phyloP scores from a whole-genome alignment of 2,888 invertebrate genomes.

The Dexiosoma caninum region DNA sequence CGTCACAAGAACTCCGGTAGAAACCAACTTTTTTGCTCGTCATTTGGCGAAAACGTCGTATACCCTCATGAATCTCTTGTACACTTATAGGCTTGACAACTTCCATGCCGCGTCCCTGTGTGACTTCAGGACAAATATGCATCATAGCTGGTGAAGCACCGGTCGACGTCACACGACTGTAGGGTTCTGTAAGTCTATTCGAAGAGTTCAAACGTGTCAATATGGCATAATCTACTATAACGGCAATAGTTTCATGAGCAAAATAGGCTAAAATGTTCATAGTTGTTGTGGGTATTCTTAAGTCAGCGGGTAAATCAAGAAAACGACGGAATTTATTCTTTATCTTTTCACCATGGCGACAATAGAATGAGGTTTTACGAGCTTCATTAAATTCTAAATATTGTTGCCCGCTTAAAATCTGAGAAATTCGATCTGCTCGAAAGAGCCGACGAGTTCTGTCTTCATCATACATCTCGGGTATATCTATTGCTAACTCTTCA shows the following conservation, averaged over 20 bases:
- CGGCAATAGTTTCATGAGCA: slow-evolving; percentile 93
- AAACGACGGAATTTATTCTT: slow-evolving; percentile 81
- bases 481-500: slow-evolving; percentile 79
- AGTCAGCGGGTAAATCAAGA: slow-evolving; percentile 82
- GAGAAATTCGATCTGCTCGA: slow-evolving; percentile 82
- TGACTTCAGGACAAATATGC: slow-evolving; percentile 77
- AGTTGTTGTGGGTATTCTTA: slow-evolving; percentile 82
- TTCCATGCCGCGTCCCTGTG: slow-evolving; percentile 81
- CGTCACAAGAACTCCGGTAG: slow-evolving; percentile 73
- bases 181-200: slow-evolving; percentile 83
- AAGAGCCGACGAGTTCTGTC: slow-evolving; percentile 77
- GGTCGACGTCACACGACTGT: slow-evolving; percentile 80
- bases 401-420: slow-evolving; percentile 80
- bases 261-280: slow-evolving; percentile 89
- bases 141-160: slow-evolving; percentile 76
- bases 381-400: slow-evolving; percentile 90
- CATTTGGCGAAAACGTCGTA: slow-evolving; percentile 81
- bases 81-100: slow-evolving; percentile 86
- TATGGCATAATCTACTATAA: slow-evolving; percentile 90
- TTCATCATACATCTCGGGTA: slow-evolving; percentile 77
- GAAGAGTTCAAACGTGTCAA: slow-evolving; percentile 87
- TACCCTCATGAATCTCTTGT: slow-evolving; percentile 89
- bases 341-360: slow-evolving; percentile 79
- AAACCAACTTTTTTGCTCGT: slow-evolving; percentile 74
- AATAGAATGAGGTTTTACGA: slow-evolving; percentile 85